Conservation (phyloP, 2,888 invertebrate species). For the Kryphioiulus occultus region DNA sequence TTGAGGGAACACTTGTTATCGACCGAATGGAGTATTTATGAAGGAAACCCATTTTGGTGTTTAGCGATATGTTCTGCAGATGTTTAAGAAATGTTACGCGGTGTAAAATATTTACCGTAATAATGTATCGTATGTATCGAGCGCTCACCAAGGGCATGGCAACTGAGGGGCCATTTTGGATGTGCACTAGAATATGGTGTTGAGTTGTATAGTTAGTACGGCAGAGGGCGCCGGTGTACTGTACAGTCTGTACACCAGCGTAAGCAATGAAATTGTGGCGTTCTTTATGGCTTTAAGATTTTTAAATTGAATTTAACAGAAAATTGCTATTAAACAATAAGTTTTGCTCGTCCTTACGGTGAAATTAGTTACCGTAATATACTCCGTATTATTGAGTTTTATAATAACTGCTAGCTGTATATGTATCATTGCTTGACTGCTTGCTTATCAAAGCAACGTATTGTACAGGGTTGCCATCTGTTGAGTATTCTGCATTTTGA, state of each 20-base stretch:
- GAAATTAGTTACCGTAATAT: too few species aligned
- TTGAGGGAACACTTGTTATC: constrained; percentile 17
- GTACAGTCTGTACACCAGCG: not conserved
- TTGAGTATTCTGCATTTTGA: not conserved
- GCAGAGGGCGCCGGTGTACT: not conserved
- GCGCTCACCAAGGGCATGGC: not conserved
- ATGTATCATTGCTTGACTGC: not conserved
- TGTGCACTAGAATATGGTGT: not conserved
- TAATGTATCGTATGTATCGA: not conserved
- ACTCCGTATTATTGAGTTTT: too few species aligned
- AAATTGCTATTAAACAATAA: too few species aligned
- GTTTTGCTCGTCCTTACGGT: too few species aligned
- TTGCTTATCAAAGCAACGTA: not conserved
- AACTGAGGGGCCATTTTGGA: not conserved
- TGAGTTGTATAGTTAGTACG: not conserved
- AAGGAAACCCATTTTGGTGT: constrained; percentile 18
- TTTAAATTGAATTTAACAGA: too few species aligned
- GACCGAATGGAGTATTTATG: constrained; percentile 3
- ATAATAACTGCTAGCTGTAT: not conserved
- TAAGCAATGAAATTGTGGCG: too few species aligned
- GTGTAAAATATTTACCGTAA: not conserved
- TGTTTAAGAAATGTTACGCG: constrained; percentile 8
- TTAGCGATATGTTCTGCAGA: constrained; percentile 29
- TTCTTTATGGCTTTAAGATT: too few species aligned
- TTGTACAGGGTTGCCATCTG: not conserved